These are phyloP conservation scores for Trachemys scripta DNA, from an alignment of 2,113 vertebrate species.

Conservation along the genomic window DNA sequence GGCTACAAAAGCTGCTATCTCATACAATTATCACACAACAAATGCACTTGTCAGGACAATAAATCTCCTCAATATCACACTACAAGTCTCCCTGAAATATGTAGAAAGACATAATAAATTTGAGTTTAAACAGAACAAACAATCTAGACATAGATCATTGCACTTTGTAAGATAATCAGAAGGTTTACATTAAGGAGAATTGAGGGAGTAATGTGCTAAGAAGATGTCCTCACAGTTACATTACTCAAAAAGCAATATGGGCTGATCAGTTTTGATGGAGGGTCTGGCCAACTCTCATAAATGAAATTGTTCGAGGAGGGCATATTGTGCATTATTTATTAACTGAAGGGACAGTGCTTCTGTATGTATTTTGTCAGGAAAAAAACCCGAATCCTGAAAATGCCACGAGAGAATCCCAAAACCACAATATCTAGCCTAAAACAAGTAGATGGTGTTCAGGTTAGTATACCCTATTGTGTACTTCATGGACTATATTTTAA, in stretches of 20 bases:
- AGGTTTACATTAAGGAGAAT: constrained; percentile 16
- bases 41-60: not conserved
- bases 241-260: not conserved
- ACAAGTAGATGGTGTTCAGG: not conserved
- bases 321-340: accelerated
- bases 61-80: not conserved
- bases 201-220: not conserved
- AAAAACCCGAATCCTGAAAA: accelerated
- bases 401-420: not conserved
- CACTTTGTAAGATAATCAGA: constrained; percentile 22
- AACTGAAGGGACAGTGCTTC: accelerated
- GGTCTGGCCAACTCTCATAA: not conserved
- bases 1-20: not conserved
- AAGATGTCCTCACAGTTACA: not conserved
- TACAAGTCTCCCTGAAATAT: not conserved
- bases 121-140: constrained; percentile 15
- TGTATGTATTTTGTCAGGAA: not conserved
- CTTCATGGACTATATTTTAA: not conserved
- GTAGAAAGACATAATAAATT: not conserved
- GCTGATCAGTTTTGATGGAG: not conserved
- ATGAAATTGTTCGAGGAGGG: not conserved
- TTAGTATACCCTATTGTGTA: not conserved
- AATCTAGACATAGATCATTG: not conserved
- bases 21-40: not conserved
- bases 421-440: not conserved